These are phyloP conservation scores for Keiferia lycopersicella DNA, from an alignment of 2,888 invertebrate species.

Conservation along the genomic window DNA sequence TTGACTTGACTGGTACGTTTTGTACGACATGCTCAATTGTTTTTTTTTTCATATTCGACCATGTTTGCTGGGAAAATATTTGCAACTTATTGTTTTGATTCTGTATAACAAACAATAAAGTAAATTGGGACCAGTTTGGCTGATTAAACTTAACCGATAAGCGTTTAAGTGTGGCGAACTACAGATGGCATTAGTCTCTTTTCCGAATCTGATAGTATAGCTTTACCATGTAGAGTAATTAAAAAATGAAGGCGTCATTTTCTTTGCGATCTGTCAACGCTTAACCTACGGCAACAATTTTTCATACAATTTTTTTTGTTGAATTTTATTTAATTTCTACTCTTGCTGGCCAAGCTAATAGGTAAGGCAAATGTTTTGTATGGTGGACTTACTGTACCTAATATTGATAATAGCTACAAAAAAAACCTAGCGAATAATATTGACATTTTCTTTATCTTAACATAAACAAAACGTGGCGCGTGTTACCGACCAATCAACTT, in stretches of 20 bases:
- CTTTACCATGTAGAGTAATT: not conserved
- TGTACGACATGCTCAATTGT: too few relatives aligned
- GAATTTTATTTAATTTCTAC: too few relatives aligned
- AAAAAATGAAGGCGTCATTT: too few relatives aligned
- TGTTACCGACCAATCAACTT: slow-evolving; percentile 13
- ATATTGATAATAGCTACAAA: not conserved
- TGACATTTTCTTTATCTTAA: slow-evolving; percentile 46
- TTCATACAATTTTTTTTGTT: too few relatives aligned
- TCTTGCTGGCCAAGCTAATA: too few relatives aligned
- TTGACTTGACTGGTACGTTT: too few relatives aligned
- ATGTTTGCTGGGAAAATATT: too few relatives aligned
- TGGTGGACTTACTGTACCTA: not conserved
- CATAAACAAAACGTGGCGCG: slow-evolving; percentile 34
- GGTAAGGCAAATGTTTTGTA: not conserved
- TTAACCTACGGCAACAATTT: too few relatives aligned
- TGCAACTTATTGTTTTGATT: too few relatives aligned
- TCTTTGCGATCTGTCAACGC: too few relatives aligned
- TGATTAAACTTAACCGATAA: slow-evolving; percentile 38
- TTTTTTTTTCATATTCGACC: too few relatives aligned
- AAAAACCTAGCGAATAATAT: slow-evolving; percentile 46
- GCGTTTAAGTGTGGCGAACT: slow-evolving; percentile 25
- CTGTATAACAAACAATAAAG: too few relatives aligned
- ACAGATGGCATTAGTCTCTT: not conserved
- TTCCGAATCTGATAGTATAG: not conserved
- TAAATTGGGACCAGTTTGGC: slow-evolving; percentile 25